Base-by-base conservation (phyloP, 2,888 invertebrate genomes). In the Diloba caeruleocephala region DNA sequence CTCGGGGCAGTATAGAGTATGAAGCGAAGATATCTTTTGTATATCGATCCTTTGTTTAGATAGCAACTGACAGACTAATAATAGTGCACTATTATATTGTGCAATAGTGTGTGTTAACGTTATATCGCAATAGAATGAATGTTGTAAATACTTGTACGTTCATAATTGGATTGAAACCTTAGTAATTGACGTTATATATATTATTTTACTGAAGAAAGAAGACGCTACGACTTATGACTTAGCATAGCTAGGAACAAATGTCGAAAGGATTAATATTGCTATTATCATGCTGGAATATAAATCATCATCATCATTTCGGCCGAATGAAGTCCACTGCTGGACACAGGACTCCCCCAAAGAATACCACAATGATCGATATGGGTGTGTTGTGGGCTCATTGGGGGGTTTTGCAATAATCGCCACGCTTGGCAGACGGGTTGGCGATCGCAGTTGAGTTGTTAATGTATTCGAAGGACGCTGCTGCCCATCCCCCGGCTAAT, bases 111-210 rank as follows among this genome's bases (percentile, higher is more conserved):
- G 56, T 57, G 49, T 49, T 23, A 49, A 52, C 33, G 45, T 50
- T 31, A 23, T 58, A 52, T 36, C 42, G 50, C 53, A 60, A 60
- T 54, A 48, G 51, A 52, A 49, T 64, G 49, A 34, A 36, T 67
- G 41, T 59, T 61, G 62, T 58, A 59, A 67, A 70, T 70, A 78
- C 68, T 73, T 76, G 57, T 58, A 66, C 64, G 42, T 36, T 38
- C 49, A 48, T 77, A 77, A 76, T 77, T 74, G 78, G 76, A 78
- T 77, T 74, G 75, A 78, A 78, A 31, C 76, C 78, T 61, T 78
- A 76, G 66, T 55, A 73, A 65, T 61, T 49, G 41, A 36, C 49
- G 60, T 66, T 62, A 58, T 45, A 62, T n/a, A 42, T 66, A 60
- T n/a, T n/a, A n/a, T n/a, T n/a, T n/a, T 51, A 50, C 21, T 55